A percentile compares a stretch with the other conserved stretches of the same genome.
Conservation (phyloP, 2,113 vertebrate species). For the Equus quagga region DNA sequence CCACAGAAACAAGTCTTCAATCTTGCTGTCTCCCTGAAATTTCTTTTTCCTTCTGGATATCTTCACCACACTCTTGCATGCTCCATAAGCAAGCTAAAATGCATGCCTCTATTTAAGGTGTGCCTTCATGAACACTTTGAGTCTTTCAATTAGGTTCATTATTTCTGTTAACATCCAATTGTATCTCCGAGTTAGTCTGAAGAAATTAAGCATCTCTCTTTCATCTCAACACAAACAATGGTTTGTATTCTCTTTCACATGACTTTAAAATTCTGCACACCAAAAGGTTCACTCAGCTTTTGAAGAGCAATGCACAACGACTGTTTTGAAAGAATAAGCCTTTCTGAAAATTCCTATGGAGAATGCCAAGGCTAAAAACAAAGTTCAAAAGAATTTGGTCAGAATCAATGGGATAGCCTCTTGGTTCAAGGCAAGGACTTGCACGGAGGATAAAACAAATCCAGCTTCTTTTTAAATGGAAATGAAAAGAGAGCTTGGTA, state of each 20-base stretch:
- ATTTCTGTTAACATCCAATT: slow-evolving; percentile 39
- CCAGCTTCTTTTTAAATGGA: slow-evolving; percentile 56
- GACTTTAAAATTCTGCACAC: slow-evolving; percentile 67
- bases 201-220: slow-evolving; percentile 65
- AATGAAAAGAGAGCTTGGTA: slow-evolving; percentile 53
- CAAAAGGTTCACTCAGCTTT: slow-evolving; percentile 45
- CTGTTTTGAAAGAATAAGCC: slow-evolving; percentile 65
- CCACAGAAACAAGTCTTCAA: background rate
- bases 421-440: slow-evolving; percentile 34
- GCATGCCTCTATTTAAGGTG: background rate
- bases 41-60: background rate
- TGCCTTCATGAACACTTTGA: background rate
- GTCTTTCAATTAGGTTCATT: slow-evolving; percentile 9
- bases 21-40: background rate
- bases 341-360: slow-evolving; percentile 77
- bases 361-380: slow-evolving; percentile 27
- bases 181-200: slow-evolving; percentile 30
- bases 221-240: slow-evolving; percentile 67
- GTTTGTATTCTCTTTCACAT: slow-evolving; percentile 53
- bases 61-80: background rate
- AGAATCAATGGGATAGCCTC: slow-evolving; percentile 14
- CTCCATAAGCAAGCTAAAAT: background rate
- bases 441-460: slow-evolving; percentile 59
- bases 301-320: slow-evolving; percentile 56
- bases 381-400: slow-evolving; percentile 73